Conservation (phyloP, 1,140 invertebrate species). For the Maconellicoccus hirsutus region DNA sequence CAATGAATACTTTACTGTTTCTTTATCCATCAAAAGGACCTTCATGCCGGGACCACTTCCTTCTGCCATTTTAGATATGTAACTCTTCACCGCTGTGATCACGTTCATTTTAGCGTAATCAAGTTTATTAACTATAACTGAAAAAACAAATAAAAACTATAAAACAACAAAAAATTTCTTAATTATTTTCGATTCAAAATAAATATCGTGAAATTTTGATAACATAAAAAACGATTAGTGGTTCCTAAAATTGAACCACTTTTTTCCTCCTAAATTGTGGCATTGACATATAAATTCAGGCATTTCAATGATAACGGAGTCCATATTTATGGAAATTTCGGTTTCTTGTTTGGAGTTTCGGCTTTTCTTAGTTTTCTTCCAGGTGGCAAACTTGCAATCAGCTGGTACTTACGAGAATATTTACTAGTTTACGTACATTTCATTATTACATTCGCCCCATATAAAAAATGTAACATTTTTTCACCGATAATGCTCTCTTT, state of each 20-base stretch:
- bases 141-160: not conserved
- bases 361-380: not conserved
- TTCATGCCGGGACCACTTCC: slow-evolving; percentile 98
- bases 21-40: slow-evolving; percentile 94
- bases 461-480: not conserved
- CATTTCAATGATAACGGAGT: not conserved
- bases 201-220: too few species aligned
- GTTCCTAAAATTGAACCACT: too few species aligned
- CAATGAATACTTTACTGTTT: slow-evolving; percentile 58
- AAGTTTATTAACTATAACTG: not conserved
- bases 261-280: too few species aligned
- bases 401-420: not conserved
- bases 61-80: slow-evolving; percentile 95
- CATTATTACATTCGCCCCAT: not conserved
- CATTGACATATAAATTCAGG: too few species aligned
- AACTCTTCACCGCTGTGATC: slow-evolving; percentile 79
- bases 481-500: not conserved
- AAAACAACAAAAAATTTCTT: too few species aligned
- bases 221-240: too few species aligned
- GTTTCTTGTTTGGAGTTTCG: not conserved
- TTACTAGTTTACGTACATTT: not conserved
- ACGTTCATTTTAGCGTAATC: slow-evolving; percentile 68
- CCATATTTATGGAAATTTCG: not conserved
- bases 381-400: not conserved
- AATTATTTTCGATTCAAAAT: too few species aligned